Base-by-base conservation (phyloP, 2,888 invertebrate species). In the Oasisia sp. region DNA sequence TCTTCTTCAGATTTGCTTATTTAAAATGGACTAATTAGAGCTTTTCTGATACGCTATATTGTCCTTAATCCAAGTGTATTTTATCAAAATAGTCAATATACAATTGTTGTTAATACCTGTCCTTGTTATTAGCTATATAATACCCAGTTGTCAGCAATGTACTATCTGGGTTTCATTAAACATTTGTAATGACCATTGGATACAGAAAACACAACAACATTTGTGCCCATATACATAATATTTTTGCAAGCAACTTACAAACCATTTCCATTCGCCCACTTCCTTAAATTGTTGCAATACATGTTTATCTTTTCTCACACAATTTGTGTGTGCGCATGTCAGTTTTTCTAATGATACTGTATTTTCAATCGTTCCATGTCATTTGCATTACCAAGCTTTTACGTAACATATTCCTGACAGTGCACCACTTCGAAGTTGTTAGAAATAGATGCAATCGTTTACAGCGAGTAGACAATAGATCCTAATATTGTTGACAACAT, bases 211-310 rank as follows among this genome's bases (percentile, higher is more conserved):
- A 74, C 14, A 19, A 74, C 74, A 74, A 74, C 14, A 27, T 74
- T 74, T 74, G 74, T 74, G 74, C 74, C 74, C 74, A 74, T 74
- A 74, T 74, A 74, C n/a, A 74, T 74, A 19, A 74, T 74, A 74
- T 74, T 74, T 27, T 19, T 74, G 2, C 2, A 74, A 14, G 74
- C 74, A 74, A n/a, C 74, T n/a, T 27, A 74, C 74, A 74, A 74
- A 74, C 74, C 27, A 27, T 74, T 74, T n/a, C 56, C 56, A 1
- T 38, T 38, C 4, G 38, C 1, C 50, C 14, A 50, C 50, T 50
- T 50, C 50, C 50, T 50, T 9, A 50, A 50, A 5, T 50, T 9
- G 50, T 50, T 50, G 50, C 50, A 50, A 50, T 74, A 74, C n/a
- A 74, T 27, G n/a, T n/a, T 74, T 74, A 27, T 74, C 3, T 27